Base-by-base conservation (phyloP, 2,888 invertebrate genomes). In the Frankliniella fusca region DNA sequence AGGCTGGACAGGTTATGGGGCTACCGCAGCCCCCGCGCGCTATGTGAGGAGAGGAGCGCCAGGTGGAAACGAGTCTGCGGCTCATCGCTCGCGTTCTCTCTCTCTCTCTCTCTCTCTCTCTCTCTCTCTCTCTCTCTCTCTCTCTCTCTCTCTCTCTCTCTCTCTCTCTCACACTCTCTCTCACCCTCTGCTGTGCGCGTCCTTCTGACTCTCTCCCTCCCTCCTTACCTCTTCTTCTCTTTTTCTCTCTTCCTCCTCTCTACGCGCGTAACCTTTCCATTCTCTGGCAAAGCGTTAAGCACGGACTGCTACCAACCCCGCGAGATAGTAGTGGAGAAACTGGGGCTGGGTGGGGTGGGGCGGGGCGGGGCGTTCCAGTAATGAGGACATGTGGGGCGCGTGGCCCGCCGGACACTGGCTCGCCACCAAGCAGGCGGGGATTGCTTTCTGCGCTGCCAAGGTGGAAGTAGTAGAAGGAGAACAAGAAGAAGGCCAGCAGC, bases 131-230 rank as follows among this genome's bases (percentile, higher is more conserved):
- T 65, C n/a, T 65, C n/a, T 11, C 65, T 65, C 65, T 65, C 65
- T 65, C 20, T 65, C 65, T 65, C 11, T 65, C 65, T 65, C 65
- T 65, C 65, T n/a, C 50, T 65, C 20, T 65, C 65, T n/a, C 65
- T n/a, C 65, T 65, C 23, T 65, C 70, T 70, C n/a, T 70, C 70
- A 27, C 70, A 23, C 23, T 70, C n/a, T 65, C 23, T 11, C 23
- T n/a, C 23, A 0, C n/a, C 70, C n/a, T n/a, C n/a, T n/a, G n/a
- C n/a, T n/a, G n/a, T n/a, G n/a, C n/a, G n/a, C n/a, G n/a, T n/a
- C n/a, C n/a, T n/a, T n/a, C n/a, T n/a, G n/a, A n/a, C 65, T 8
- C 65, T 8, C 65, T 65, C 65, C 20, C n/a, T 8, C 65, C 20
- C 65, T 11, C n/a, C n/a, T 65, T 8, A 2, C 65, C 20, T 38